A percentile compares a stretch with the other conserved stretches of the same genome.
These are phyloP conservation scores for Polydrusus tereticollis DNA, from an alignment of 2,888 invertebrate genomes.

Conservation along the genomic window DNA sequence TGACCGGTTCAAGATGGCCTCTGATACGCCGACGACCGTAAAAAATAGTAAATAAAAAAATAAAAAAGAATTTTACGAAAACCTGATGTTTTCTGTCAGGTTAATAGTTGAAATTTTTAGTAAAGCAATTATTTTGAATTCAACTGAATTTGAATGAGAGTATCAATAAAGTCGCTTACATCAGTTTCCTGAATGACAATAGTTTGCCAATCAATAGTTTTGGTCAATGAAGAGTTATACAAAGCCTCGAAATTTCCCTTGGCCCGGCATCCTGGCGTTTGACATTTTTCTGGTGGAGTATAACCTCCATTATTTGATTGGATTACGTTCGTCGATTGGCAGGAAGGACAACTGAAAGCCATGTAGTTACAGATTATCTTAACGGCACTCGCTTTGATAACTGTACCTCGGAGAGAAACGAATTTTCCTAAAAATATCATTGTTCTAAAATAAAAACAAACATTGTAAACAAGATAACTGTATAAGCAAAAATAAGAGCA, in stretches of 20 bases:
- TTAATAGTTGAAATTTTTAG: no score
- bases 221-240: constrained; percentile 78
- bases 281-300: constrained; percentile 72
- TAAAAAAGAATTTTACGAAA: no score
- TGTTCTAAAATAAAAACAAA: neutral
- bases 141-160: no score
- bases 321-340: constrained; percentile 76
- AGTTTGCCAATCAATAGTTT: constrained; percentile 83
- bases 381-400: constrained; percentile 83
- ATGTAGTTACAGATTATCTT: constrained; percentile 82
- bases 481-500: no score
- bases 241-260: constrained; percentile 75
- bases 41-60: no score
- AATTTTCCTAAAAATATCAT: constrained; percentile 75
- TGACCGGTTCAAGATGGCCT: no score
- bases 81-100: no score
- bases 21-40: no score
- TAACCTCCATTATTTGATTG: constrained; percentile 75
- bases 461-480: neutral
- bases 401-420: constrained; percentile 86
- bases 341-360: constrained; percentile 82
- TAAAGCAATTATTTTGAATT: no score
- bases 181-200: constrained; percentile 87
- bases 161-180: constrained; percentile 62
- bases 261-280: constrained; percentile 70